phyloP scores from a whole-genome alignment of 2,113 vertebrate genomes.

The Microcebus ravelobensis region DNA sequence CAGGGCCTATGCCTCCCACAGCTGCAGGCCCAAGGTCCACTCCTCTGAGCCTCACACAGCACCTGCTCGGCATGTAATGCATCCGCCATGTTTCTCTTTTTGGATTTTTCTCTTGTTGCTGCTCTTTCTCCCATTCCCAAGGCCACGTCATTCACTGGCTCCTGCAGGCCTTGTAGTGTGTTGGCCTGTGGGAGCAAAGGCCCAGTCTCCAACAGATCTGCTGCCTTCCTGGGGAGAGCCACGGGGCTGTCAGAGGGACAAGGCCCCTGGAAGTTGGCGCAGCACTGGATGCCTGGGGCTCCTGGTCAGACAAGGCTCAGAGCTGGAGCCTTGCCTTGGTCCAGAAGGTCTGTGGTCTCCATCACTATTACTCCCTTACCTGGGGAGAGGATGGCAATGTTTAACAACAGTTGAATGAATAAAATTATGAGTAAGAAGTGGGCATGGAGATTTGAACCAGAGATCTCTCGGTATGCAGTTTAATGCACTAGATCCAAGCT shows the following conservation, averaged over 20 bases:
- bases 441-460: not conserved
- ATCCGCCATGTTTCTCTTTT: not conserved
- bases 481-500: not conserved
- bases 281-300: not conserved
- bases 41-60: not conserved
- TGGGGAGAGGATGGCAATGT: not conserved
- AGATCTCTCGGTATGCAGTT: not conserved
- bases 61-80: too few species aligned
- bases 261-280: too few species aligned
- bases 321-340: not conserved
- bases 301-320: not conserved
- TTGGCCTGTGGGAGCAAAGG: not conserved
- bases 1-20: not conserved
- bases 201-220: too few species aligned
- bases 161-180: not conserved
- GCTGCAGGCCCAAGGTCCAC: not conserved
- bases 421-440: not conserved
- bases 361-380: not conserved
- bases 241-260: too few species aligned
- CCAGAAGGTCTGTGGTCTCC: not conserved
- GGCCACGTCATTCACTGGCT: not conserved
- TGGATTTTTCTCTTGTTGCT: not conserved
- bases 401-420: not conserved
- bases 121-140: not conserved
- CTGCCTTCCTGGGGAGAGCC: not conserved